These are phyloP conservation scores for Drosophila elegans DNA, from an alignment of 1,140 invertebrate species.

Conservation along the genomic window DNA sequence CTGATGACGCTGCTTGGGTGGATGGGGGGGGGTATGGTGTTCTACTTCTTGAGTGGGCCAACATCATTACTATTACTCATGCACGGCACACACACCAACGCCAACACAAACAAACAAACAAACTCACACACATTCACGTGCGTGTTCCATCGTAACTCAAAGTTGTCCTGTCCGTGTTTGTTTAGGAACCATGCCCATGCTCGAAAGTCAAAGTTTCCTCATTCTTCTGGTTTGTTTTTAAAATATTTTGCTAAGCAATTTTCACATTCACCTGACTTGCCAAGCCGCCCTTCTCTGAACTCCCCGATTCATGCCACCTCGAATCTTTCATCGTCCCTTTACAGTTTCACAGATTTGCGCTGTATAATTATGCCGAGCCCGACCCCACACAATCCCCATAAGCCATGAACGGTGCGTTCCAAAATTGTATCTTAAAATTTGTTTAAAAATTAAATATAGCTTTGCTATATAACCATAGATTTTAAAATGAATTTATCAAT, in stretches of 20 bases:
- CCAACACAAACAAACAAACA: slow-evolving; percentile 15
- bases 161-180: slow-evolving; percentile 62
- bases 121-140: slow-evolving; percentile 52
- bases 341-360: slow-evolving; percentile 48
- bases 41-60: slow-evolving; percentile 72
- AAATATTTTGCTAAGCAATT: slow-evolving; percentile 47
- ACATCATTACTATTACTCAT: slow-evolving; percentile 82
- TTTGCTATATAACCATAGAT: no score
- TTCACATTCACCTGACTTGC: slow-evolving; percentile 44
- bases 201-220: slow-evolving; percentile 47
- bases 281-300: not conserved
- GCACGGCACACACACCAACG: slow-evolving; percentile 47
- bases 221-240: slow-evolving; percentile 34
- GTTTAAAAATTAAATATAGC: no score
- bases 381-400: slow-evolving; percentile 4
- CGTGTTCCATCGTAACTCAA: slow-evolving; percentile 79
- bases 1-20: slow-evolving; percentile 53
- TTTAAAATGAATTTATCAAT: no score
- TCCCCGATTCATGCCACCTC: slow-evolving; percentile 3
- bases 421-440: slow-evolving; percentile 7
- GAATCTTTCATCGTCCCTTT: slow-evolving; percentile 5
- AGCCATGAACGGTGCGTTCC: slow-evolving; percentile 15
- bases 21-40: slow-evolving; percentile 4
- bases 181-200: slow-evolving; percentile 62
- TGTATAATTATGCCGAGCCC: slow-evolving; percentile 59